A percentile compares a stretch with the other conserved stretches of the same genome.
phyloP scores from a whole-genome alignment of 2,797 vertebrate species.

The Antrozous pallidus region DNA sequence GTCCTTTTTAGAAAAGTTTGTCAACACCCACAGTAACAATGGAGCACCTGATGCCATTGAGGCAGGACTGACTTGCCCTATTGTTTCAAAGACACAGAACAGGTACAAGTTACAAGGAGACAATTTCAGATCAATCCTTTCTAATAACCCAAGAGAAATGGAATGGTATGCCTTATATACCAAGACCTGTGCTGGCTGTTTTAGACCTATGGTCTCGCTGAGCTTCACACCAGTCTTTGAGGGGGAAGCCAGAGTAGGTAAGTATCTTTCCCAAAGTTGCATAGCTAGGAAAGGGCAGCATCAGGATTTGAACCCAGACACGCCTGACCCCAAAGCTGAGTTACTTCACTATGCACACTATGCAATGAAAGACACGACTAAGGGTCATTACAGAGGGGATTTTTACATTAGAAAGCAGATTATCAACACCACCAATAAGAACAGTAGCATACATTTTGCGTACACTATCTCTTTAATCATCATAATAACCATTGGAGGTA shows the following conservation, averaged over 20 bases:
- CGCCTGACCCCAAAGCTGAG: not conserved
- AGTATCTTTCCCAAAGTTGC: not conserved
- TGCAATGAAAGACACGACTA: no score
- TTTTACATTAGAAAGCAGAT: not conserved
- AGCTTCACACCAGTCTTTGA: not conserved
- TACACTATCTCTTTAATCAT: not conserved
- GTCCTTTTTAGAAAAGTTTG: not conserved
- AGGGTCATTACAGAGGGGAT: not conserved
- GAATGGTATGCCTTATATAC: not conserved
- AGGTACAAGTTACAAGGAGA: not conserved
- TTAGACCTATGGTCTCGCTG: not conserved
- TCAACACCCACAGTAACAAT: not conserved
- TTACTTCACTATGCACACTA: not conserved
- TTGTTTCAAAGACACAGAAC: not conserved
- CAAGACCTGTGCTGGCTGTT: not conserved
- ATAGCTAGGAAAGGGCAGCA: not conserved
- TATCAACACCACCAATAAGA: not conserved
- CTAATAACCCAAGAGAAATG: not conserved
- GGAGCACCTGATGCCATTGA: not conserved
- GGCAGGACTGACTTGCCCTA: not conserved
- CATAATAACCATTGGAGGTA: not conserved
- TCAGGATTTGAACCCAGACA: not conserved
- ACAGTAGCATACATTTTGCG: not conserved
- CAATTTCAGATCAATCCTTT: not conserved
- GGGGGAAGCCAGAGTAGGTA: not conserved